Evolutionary conservation across 2,113 vertebrate species (phyloP).

Genomic region (Melanerpes aurifrons): DNA sequence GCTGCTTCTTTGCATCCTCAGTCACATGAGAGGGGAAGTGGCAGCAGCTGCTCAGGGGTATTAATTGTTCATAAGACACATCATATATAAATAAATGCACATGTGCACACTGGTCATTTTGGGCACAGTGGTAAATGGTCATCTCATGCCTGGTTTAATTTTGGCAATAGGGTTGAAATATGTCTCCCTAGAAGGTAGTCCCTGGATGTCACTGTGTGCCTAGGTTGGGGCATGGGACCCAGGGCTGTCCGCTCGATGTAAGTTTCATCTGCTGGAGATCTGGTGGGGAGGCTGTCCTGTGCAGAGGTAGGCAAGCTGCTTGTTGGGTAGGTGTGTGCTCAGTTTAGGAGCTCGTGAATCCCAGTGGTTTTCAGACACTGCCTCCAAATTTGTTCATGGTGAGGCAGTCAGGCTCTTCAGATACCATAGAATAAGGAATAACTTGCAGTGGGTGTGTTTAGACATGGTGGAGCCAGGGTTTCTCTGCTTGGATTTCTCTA

Average conservation of each 20-base stretch:
- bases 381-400: background rate
- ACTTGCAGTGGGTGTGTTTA: background rate
- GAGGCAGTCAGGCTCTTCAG: background rate
- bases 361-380: background rate
- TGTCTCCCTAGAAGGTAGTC: background rate
- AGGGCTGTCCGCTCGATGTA: background rate
- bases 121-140: too few species aligned
- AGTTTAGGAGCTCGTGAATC: background rate
- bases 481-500: background rate
- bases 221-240: accelerated
- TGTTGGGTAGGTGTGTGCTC: background rate
- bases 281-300: accelerated
- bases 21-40: background rate
- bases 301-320: background rate
- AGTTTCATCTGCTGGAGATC: background rate
- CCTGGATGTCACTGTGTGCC: background rate
- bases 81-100: background rate
- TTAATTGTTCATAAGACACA: background rate
- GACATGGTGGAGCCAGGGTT: background rate
- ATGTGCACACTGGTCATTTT: accelerated
- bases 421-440: background rate
- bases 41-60: background rate
- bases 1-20: background rate
- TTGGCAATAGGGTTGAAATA: background rate
- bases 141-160: background rate